Conservation (phyloP, 64 coral and sea anemone genomes). For the Montipora capricornis region DNA sequence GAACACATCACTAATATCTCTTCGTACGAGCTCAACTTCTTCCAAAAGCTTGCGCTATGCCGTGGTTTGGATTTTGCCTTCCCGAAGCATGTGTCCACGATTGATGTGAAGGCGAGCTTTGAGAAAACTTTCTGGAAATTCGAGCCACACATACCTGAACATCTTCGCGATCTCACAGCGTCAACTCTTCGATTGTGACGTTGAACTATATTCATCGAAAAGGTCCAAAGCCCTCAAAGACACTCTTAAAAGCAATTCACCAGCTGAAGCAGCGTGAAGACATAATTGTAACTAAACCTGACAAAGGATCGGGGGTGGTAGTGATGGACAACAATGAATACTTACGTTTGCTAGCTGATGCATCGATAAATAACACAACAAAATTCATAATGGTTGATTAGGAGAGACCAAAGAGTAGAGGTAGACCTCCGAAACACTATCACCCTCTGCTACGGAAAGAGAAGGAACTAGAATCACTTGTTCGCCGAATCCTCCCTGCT, state of each 20-base stretch:
- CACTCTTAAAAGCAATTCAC: no score
- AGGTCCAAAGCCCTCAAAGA: no score
- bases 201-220: background rate
- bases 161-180: background rate
- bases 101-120: background rate
- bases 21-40: constrained; percentile 1
- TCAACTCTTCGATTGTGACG: background rate
- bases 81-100: background rate
- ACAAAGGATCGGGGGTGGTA: constrained; percentile 16
- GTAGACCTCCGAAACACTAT: background rate
- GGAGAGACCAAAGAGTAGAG: background rate
- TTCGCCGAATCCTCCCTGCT: no score
- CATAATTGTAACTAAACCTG: no score
- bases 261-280: no score
- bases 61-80: background rate
- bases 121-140: background rate
- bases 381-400: background rate
- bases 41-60: constrained; percentile 27
- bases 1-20: constrained; percentile 22
- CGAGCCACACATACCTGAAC: background rate
- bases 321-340: constrained; percentile 9
- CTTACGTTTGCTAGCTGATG: background rate
- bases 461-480: no score
- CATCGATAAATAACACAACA: background rate
- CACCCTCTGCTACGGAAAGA: background rate